Percentiles rank a stretch among this genome's conserved stretches.
These are phyloP conservation scores for Aphelenchoides bicaudatus DNA, from an alignment of 2,888 invertebrate genomes.

Conservation along the genomic window DNA sequence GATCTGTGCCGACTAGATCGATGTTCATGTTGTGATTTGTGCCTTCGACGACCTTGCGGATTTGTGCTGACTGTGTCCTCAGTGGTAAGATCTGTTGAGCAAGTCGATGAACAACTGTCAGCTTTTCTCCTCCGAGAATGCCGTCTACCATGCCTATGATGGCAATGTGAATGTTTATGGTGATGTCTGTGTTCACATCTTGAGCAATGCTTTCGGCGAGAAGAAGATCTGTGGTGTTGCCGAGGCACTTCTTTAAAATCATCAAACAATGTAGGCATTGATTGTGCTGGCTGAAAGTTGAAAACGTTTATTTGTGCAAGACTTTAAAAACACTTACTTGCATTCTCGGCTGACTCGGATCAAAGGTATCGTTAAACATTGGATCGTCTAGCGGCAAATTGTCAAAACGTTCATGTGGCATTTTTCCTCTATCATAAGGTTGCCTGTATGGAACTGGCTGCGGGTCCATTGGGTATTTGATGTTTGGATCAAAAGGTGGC, in stretches of 20 bases:
- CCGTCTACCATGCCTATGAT: conserved; percentile 20
- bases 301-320: no score
- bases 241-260: conserved; percentile 37
- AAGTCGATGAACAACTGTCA: conserved; percentile 21
- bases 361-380: background rate
- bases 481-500: conserved; percentile 5
- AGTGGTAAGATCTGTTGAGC: conserved; percentile 25
- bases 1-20: conserved; percentile 9
- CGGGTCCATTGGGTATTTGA: background rate
- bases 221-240: conserved; percentile 22
- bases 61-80: conserved; percentile 27
- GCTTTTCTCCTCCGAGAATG: conserved; percentile 11
- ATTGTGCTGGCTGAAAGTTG: conserved; percentile 41
- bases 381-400: conserved; percentile 2
- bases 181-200: conserved; percentile 28
- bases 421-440: conserved; percentile 2
- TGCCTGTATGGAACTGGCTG: background rate
- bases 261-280: conserved; percentile 51
- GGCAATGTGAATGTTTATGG: conserved; percentile 24
- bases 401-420: conserved; percentile 7
- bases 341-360: background rate
- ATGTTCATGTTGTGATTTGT: conserved; percentile 23
- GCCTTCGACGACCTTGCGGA: conserved; percentile 21
- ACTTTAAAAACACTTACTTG: background rate
- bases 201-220: conserved; percentile 20